Conservation (phyloP, 1,140 invertebrate genomes). For the Panagrolaimus sp. region DNA sequence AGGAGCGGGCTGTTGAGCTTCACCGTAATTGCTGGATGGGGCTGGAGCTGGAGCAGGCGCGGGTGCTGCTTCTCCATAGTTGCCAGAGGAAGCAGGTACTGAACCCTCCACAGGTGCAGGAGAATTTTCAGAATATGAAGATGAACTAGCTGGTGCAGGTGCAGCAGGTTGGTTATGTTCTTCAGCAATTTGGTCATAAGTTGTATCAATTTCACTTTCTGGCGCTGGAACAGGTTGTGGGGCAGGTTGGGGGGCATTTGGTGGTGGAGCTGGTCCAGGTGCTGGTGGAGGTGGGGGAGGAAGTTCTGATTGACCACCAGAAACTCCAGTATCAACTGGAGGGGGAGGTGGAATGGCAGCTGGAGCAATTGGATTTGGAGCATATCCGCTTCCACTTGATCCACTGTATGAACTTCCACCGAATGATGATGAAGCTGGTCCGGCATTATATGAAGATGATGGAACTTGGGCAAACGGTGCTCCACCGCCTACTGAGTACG, state of each 20-base stretch:
- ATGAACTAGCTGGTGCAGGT: conserved; percentile 8
- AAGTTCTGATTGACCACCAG: not conserved
- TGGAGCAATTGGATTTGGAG: not conserved
- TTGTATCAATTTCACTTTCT: not conserved
- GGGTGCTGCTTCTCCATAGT: conserved; percentile 18
- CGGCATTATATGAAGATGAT: not conserved
- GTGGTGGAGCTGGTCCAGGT: not conserved
- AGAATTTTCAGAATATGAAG: not conserved
- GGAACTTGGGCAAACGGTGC: not conserved
- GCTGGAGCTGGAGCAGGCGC: not conserved
- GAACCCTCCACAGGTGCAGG: not conserved
- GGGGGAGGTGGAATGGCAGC: not conserved
- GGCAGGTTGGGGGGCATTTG: not conserved
- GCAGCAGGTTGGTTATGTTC: conserved; percentile 21
- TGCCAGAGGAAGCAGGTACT: not conserved
- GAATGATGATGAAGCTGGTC: not conserved
- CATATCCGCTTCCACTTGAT: not conserved
- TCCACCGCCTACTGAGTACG: not conserved
- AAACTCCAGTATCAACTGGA: not conserved
- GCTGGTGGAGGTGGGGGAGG: not conserved
- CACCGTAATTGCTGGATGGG: conserved; percentile 16
- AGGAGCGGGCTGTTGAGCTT: not conserved
- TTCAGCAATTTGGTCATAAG: conserved; percentile 1
- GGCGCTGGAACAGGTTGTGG: not conserved
- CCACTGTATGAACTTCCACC: not conserved